Conservation (phyloP, 2,113 vertebrate genomes). For the Anoura caudifer region DNA sequence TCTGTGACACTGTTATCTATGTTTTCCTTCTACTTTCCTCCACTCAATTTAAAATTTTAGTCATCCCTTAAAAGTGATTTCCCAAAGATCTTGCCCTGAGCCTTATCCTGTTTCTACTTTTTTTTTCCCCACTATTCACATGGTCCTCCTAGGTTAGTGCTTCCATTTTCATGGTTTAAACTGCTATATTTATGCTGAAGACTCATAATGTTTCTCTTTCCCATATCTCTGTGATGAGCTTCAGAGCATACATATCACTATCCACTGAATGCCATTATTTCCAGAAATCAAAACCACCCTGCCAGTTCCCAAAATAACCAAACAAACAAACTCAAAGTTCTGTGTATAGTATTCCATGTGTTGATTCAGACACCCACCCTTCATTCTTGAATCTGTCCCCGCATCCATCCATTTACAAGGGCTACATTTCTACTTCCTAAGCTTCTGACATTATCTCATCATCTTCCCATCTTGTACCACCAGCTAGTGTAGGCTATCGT, state of each 20-base stretch:
- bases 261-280: not conserved
- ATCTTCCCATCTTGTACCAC: not conserved
- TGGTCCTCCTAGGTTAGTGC: not conserved
- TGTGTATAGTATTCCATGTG: not conserved
- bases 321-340: not conserved
- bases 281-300: not conserved
- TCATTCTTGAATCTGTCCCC: not conserved
- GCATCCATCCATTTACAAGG: not conserved
- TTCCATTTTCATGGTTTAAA: not conserved
- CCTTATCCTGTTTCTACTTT: rapidly evolving
- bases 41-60: not conserved
- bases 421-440: not conserved
- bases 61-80: not conserved
- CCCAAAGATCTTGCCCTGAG: not conserved
- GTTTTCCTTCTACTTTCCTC: not conserved
- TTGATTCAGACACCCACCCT: not conserved
- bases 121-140: not conserved
- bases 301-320: not conserved
- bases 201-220: not conserved
- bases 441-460: not conserved
- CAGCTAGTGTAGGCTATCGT: not conserved
- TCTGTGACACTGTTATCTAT: not conserved
- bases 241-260: not conserved
- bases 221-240: not conserved
- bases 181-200: not conserved